Evolutionary conservation across 2,888 invertebrate genomes (phyloP), one percentile per base, ranked within the genome.

Genomic region (Drosophila flavopinicola): DNA sequence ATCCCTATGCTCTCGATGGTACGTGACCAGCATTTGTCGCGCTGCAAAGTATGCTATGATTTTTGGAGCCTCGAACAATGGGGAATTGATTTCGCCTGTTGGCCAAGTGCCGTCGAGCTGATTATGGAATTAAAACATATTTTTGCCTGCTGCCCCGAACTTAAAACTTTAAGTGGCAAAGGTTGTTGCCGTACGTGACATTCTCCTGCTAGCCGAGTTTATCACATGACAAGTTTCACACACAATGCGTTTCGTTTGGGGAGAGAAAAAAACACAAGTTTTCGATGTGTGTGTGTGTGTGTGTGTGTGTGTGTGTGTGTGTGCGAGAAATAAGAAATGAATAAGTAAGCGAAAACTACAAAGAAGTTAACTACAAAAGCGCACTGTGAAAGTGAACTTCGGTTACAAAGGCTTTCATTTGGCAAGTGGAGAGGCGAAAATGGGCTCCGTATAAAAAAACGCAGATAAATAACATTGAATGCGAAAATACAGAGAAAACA

Each of bases 21-120:
- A 88, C 88, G 88, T 88, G 88, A 88, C 78, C 67, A 74, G 88
- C 85, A 88, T 88, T 73, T 60, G 70, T 67, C 58, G 60, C 64
- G 59, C 70, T 51, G 48, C 29, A 67, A 80, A 78, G 63, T 70
- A 67, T 66, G 70, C 82, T 67, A 67, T 64, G 76, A 66, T 73
- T 72, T 61, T 58, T 48, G 71, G 60, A 41, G 52, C 38, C 56
- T 35, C 33, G 41, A 75, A 66, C 75, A 82, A 82, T 82, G 66
- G 78, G 63, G 77, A 78, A 77, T 78, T 84, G 84, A 82, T 78
- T 80, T 84, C 54, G 68, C 45, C 52, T 60, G 32, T 71, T 51
- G 61, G 63, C 42, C 61, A 70, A 74, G 54, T 66, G 73, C 70
- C 61, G 27, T n/a, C n/a, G 52, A 80, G 66, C 79, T 82, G 78